These are phyloP conservation scores for Ryuthela nishihirai DNA, from an alignment of 2,888 invertebrate species.

Conservation along the genomic window DNA sequence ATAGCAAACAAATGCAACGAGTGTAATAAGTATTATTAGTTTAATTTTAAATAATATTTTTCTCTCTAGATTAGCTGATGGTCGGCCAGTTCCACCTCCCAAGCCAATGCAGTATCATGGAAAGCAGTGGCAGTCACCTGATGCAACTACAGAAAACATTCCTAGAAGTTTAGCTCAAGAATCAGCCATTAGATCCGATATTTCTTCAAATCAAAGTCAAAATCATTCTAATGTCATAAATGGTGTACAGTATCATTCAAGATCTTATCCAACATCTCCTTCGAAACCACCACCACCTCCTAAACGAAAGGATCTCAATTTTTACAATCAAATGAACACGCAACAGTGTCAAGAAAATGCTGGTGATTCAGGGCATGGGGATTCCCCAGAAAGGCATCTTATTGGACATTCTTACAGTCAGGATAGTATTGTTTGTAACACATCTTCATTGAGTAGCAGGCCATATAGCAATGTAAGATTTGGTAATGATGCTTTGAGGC, in stretches of 20 bases:
- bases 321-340: too few relatives aligned
- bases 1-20: background rate
- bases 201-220: background rate
- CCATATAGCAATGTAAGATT: slow-evolving; percentile 26
- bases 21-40: background rate
- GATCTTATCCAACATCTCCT: slow-evolving; percentile 27
- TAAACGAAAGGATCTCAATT: slow-evolving; percentile 13
- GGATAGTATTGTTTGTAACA: slow-evolving; percentile 16
- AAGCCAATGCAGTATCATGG: slow-evolving; percentile 89
- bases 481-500: too few relatives aligned
- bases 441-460: slow-evolving; percentile 6
- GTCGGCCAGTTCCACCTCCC: slow-evolving; percentile 75
- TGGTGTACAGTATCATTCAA: slow-evolving; percentile 15
- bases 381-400: background rate
- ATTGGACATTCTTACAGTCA: slow-evolving; percentile 31
- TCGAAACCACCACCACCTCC: slow-evolving; percentile 29
- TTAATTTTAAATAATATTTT: background rate
- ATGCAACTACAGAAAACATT: background rate
- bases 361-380: background rate
- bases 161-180: too few relatives aligned
- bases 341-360: slow-evolving; percentile 6
- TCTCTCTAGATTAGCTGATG: slow-evolving; percentile 34
- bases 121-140: slow-evolving; percentile 54
- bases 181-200: background rate
- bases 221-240: background rate